A percentile compares a stretch with the other conserved stretches of the same genome.
phyloP scores from a whole-genome alignment of 2,113 vertebrate genomes.

The Ranitomeya variabilis region DNA sequence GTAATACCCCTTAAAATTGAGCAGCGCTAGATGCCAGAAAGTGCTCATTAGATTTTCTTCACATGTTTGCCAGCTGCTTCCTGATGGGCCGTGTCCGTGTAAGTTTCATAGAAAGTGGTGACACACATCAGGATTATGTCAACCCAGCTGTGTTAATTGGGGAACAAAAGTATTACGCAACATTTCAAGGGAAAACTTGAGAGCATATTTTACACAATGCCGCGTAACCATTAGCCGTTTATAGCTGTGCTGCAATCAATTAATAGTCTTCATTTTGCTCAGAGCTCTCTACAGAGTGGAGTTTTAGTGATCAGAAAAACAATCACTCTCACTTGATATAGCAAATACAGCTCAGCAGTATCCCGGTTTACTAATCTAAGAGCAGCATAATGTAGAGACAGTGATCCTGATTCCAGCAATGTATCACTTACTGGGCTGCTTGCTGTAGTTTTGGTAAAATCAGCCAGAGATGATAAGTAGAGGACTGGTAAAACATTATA shows the following conservation, averaged over 20 bases:
- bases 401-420: too few relatives aligned
- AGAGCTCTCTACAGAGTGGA: not conserved
- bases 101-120: constrained; percentile 47
- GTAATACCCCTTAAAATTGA: not conserved
- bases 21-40: constrained; percentile 4
- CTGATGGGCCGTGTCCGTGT: constrained; percentile 37
- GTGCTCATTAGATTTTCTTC: constrained; percentile 27
- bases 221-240: not conserved
- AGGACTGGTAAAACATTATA: too few relatives aligned
- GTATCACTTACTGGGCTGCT: too few relatives aligned
- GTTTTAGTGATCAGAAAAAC: not conserved
- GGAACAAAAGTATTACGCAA: constrained; percentile 46
- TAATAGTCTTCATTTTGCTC: not conserved
- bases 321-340: not conserved
- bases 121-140: constrained; percentile 41
- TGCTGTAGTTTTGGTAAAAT: too few relatives aligned
- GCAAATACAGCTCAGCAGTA: too few relatives aligned
- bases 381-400: too few relatives aligned
- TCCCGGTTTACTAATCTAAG: too few relatives aligned
- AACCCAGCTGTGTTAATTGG: constrained; percentile 47
- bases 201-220: constrained; percentile 29
- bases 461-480: too few relatives aligned
- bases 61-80: constrained; percentile 40
- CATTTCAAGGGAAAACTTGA: constrained; percentile 43
- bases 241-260: constrained; percentile 13